phyloP scores from a whole-genome alignment of 2,888 invertebrate species.

The Leptothorax acervorum region DNA sequence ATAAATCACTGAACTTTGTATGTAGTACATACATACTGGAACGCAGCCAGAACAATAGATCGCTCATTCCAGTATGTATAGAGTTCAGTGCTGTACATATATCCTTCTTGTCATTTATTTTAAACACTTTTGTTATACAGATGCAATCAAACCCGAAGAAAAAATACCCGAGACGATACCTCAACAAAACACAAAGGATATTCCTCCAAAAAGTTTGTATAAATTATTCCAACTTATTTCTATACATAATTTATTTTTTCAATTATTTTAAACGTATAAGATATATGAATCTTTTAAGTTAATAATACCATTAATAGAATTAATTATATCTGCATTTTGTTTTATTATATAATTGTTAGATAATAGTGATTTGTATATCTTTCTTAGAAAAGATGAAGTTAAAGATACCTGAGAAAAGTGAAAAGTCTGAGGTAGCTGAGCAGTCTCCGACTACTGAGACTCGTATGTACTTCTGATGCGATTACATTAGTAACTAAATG shows the following conservation, averaged over 20 bases:
- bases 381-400: conserved; percentile 21
- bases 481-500: background rate
- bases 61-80: no score
- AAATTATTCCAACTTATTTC: background rate
- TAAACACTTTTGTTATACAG: background rate
- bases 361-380: background rate
- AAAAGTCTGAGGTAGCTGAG: background rate
- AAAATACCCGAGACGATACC: no score
- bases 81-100: background rate
- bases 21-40: no score
- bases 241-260: background rate
- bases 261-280: background rate
- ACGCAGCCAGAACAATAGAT: no score
- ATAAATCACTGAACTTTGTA: no score
- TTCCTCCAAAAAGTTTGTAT: conserved; percentile 1
- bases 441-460: background rate
- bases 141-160: background rate
- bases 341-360: background rate
- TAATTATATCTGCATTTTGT: no score
- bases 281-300: background rate
- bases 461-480: conserved; percentile 24
- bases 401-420: background rate
- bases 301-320: background rate
- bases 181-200: background rate
- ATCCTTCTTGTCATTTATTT: background rate